phyloP scores from a whole-genome alignment of 2,113 vertebrate genomes.

The Amia ocellicauda region DNA sequence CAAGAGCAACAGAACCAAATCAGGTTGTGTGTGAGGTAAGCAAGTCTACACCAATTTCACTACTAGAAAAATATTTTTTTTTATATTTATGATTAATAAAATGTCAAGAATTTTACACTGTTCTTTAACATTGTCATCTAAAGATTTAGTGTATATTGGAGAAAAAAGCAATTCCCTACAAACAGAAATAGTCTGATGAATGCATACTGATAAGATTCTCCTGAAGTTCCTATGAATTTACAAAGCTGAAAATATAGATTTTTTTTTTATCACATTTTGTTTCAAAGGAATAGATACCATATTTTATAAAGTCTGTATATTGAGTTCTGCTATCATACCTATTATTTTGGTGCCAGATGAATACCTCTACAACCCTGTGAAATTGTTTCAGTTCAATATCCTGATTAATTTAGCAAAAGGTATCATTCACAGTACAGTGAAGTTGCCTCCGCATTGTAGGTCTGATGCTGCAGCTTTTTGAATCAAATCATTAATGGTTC shows the following conservation, averaged over 20 bases:
- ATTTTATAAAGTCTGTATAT: slow-evolving; percentile 16
- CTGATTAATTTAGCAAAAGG: no score
- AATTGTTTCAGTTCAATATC: no score
- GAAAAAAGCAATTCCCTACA: slow-evolving; percentile 17
- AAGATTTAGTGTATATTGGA: background rate
- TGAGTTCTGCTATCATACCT: background rate
- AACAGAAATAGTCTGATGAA: slow-evolving; percentile 30
- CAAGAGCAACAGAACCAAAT: no score
- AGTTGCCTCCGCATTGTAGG: no score
- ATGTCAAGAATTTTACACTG: slow-evolving; percentile 9
- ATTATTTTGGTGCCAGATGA: background rate
- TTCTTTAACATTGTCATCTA: slow-evolving; percentile 16
- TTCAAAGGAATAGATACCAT: slow-evolving; percentile 25
- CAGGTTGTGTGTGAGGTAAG: no score
- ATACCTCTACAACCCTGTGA: background rate
- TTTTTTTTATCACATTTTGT: slow-evolving; percentile 22
- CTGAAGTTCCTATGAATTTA: background rate
- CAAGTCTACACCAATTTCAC: no score
- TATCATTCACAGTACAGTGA: no score
- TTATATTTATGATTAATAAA: slow-evolving; percentile 21
- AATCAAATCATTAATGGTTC: no score
- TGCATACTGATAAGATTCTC: slow-evolving; percentile 20
- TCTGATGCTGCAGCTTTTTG: no score
- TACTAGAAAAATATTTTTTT: no score
- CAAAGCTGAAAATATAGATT: slow-evolving; percentile 13